Base-by-base conservation (phyloP, 1,140 invertebrate genomes). In the Centruroides sculpturatus region DNA sequence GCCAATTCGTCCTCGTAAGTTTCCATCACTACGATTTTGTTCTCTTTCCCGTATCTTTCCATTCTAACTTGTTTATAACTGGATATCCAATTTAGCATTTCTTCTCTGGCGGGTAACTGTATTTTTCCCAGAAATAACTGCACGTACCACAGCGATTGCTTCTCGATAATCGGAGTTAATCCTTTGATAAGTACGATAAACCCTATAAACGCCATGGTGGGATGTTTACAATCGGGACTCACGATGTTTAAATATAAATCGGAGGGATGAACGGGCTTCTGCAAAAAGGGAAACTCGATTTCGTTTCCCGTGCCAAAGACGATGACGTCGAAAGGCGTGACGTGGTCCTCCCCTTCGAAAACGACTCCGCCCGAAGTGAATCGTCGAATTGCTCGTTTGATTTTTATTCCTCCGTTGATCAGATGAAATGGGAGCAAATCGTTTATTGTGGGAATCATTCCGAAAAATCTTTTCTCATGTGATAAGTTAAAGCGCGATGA, bases 391-490 rank as follows among this genome's bases (percentile, higher is more conserved):
- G 75, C 70, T 35, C 69, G 68, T 67, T 75, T 74, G 35, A 76
- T 67, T 6, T 69, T 71, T 47, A 79, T 69, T 10, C 70, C 62
- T 3, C 59, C 62, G 7, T 46, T 72, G 59, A 75, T 69, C 23
- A 80, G 70, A 35, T 75, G 69, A 57, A 76, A 73, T 3, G 78
- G 75, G 5, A 80, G 64, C 34, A 75, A 73, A 64, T 80, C 78
- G 62, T 77, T 79, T 6, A 80, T 74, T 35, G 76, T 78, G 6
- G 77, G 76, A 66, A 80, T 77, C 52, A 77, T 75, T 12, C 68
- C 64, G 41, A 70, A 69, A 10, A 73, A n/a, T 11, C 70, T 50
- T 60, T 78, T 74, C n/a, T 69, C 62, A 36, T 77, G 77, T 59
- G 71, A 69, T 23, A 79, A 64, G 34, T 72, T 69, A 64, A 73